Evolutionary conservation across 1,140 invertebrate genomes (phyloP).

Genomic region (Drosophila bocki): DNA sequence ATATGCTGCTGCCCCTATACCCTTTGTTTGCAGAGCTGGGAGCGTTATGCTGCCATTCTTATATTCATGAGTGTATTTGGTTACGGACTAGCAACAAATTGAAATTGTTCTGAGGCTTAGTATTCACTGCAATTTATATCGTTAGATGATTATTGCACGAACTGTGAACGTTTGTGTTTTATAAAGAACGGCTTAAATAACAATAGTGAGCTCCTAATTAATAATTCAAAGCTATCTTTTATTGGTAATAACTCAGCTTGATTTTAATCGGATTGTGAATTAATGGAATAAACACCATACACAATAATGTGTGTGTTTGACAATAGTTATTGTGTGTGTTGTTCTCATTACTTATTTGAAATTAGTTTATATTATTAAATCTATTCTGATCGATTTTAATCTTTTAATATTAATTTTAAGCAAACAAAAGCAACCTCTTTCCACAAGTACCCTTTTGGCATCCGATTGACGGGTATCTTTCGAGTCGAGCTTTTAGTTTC

Average conservation of each 20-base stretch:
- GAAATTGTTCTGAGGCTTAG: not conserved
- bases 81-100: not conserved
- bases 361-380: not conserved
- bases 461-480: constrained; percentile 23
- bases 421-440: not conserved
- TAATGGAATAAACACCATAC: not conserved
- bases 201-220: not conserved
- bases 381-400: not conserved
- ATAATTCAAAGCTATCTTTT: not conserved
- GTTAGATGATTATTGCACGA: not conserved
- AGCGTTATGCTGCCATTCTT: not conserved
- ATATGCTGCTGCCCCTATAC: constrained; percentile 1
- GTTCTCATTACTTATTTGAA: not conserved
- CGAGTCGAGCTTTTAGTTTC: constrained; percentile 15
- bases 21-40: not conserved
- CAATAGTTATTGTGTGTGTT: not conserved
- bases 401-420: not conserved
- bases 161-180: not conserved
- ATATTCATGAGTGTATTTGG: not conserved
- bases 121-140: no score
- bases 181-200: not conserved
- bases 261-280: not conserved
- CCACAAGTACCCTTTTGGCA: not conserved
- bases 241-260: not conserved
- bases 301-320: no score